Evolutionary conservation across 2,113 vertebrate genomes (phyloP).

Genomic region (Xyliphius kryptos): DNA sequence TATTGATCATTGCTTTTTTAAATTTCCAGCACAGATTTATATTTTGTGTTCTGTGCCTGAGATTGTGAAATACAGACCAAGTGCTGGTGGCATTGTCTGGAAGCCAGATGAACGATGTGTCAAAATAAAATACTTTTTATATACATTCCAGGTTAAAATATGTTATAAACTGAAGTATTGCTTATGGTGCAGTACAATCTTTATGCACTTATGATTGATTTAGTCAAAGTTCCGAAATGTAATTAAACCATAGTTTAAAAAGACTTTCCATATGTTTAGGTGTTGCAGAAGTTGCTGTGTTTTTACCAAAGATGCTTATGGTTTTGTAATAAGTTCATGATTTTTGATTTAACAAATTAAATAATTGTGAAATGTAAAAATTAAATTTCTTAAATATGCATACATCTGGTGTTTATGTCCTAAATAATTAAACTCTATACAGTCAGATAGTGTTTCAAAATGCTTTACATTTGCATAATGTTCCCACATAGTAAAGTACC

Average conservation of each 20-base stretch:
- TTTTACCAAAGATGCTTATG: not conserved
- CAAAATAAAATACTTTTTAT: not conserved
- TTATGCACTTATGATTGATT: not conserved
- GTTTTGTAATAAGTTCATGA: not conserved
- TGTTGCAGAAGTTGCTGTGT: not conserved
- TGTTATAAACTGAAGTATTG: not conserved
- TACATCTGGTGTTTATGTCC: no score
- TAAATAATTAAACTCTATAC: no score
- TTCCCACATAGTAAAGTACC: no score
- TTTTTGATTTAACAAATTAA: not conserved
- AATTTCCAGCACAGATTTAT: conserved; percentile 31
- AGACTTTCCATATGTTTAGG: not conserved
- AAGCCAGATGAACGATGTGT: not conserved
- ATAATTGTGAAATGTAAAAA: not conserved
- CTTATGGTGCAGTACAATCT: not conserved
- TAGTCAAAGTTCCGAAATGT: not conserved
- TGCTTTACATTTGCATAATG: no score
- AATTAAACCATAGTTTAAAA: not conserved
- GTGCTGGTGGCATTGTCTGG: not conserved
- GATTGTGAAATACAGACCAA: conserved; percentile 1
- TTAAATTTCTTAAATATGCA: not conserved
- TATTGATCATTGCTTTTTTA: conserved; percentile 44
- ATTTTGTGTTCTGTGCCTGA: conserved; percentile 32
- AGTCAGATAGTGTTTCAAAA: no score
- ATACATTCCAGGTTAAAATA: not conserved